Evolutionary conservation across 2,888 invertebrate genomes (phyloP).

Genomic region (Phaedon cochleariae): DNA sequence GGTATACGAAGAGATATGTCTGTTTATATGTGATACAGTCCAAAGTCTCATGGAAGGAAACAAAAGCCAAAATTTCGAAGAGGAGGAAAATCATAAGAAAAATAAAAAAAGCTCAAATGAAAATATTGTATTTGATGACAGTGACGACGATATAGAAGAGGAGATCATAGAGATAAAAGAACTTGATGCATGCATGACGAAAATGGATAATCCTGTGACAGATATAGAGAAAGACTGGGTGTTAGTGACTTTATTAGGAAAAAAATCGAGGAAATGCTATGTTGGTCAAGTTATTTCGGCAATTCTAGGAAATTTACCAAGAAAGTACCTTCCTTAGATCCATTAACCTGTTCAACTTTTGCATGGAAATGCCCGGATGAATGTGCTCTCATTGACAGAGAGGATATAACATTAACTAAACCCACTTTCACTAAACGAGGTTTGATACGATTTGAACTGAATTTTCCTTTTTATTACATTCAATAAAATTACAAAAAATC

Average conservation of each 20-base stretch:
- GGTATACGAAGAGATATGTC: too few species aligned
- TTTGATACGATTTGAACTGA: conserved; percentile 4
- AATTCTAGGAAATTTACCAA: conserved; percentile 7
- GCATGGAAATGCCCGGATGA: conserved; percentile 1
- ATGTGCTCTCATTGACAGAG: conserved; percentile 1
- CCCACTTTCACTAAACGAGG: background rate
- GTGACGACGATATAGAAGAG: conserved; percentile 4
- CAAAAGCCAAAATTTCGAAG: too few species aligned
- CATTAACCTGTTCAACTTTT: too few species aligned
- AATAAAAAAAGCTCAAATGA: background rate
- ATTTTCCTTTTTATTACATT: conserved; percentile 7
- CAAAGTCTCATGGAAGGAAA: too few species aligned
- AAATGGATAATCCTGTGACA: background rate
- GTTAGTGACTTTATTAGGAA: background rate
- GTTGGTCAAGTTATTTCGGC: conserved; percentile 6
- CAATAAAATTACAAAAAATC: too few species aligned
- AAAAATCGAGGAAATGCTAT: conserved; percentile 11
- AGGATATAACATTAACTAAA: background rate
- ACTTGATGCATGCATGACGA: background rate
- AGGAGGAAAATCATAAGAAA: conserved; percentile 3
- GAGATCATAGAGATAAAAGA: background rate
- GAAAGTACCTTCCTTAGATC: conserved; percentile 6
- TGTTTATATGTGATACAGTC: too few species aligned
- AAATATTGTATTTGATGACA: too few species aligned
- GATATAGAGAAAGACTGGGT: conserved; percentile 11